A percentile compares a stretch with the other conserved stretches of the same genome.
phyloP scores from a whole-genome alignment of 2,797 vertebrate species.

The Acipenser transmontanus region DNA sequence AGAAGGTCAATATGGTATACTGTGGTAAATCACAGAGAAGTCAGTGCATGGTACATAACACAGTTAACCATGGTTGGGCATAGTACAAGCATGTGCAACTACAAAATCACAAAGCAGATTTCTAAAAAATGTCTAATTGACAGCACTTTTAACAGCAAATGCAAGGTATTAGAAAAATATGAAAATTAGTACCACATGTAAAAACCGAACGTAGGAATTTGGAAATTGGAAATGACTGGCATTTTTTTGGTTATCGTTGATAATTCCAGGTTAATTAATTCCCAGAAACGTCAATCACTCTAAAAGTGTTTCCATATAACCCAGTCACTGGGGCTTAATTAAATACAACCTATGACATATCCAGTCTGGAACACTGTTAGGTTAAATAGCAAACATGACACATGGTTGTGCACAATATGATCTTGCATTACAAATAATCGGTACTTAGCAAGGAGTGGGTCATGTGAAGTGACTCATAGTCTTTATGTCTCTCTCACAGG shows the following conservation, averaged over 20 bases:
- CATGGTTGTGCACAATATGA: neutral
- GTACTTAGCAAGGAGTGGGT: neutral
- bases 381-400: too few relatives aligned
- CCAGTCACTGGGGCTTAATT: neutral
- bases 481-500: slow-evolving; percentile 36
- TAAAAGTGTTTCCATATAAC: neutral
- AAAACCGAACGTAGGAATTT: neutral
- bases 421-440: neutral
- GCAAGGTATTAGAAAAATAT: neutral
- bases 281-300: neutral
- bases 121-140: too few relatives aligned
- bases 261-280: neutral
- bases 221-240: neutral
- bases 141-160: too few relatives aligned
- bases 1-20: too few relatives aligned
- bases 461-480: too few relatives aligned
- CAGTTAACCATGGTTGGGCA: too few relatives aligned
- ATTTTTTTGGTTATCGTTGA: neutral
- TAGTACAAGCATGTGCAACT: too few relatives aligned
- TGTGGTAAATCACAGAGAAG: too few relatives aligned
- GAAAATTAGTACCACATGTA: slow-evolving; percentile 2
- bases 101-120: too few relatives aligned
- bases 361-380: neutral
- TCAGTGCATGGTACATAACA: too few relatives aligned
- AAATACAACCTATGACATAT: neutral